Base-by-base conservation (phyloP, 2,888 invertebrate genomes). In the Agriopis aurantiaria region DNA sequence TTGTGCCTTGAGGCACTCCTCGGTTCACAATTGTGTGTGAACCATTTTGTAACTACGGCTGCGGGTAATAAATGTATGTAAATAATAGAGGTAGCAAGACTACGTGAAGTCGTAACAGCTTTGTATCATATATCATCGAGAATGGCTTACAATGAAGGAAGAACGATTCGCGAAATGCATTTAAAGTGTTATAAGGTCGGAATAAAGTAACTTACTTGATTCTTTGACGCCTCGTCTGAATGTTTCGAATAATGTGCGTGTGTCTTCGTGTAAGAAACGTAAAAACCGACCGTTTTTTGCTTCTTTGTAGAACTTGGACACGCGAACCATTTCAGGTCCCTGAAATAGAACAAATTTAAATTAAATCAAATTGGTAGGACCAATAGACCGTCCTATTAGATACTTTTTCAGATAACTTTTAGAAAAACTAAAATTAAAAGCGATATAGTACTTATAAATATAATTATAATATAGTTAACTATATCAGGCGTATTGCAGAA, bases 141-240 rank as follows among this genome's bases (percentile, higher is more conserved):
- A 68, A 52, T 75, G 62, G 67, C 60, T 66, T 69, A 10, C 56
- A 59, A 57, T 64, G 68, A 73, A 76, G 59, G 59, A 76, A 60
- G 4, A 56, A 40, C 49, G 46, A 58, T 55, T 68, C 41, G 61
- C 56, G 9, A 73, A 70, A 69, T 65, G 65, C 56, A 53, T 59
- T 55, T 45, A 11, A 14, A 43, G 14, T 59, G 46, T 61, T 11
- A 23, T 23, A n/a, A 48, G 48, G 3, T 58, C 65, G 1, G 10
- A 46, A 45, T 52, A 57, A 95, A 51, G 48, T 52, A 57, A 95
- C 96, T 96, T 91, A 97, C 97, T 98, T 85, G 98, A 98, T 89
- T 98, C 97, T 92, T 97, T 98, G 81, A 98, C 97, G 75, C 99
- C 99, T 88, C 97, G 96, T 79, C 98, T 96, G 92, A 99, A 98